phyloP scores from a whole-genome alignment of 2,888 invertebrate species.

The Taphrorychus bicolor region DNA sequence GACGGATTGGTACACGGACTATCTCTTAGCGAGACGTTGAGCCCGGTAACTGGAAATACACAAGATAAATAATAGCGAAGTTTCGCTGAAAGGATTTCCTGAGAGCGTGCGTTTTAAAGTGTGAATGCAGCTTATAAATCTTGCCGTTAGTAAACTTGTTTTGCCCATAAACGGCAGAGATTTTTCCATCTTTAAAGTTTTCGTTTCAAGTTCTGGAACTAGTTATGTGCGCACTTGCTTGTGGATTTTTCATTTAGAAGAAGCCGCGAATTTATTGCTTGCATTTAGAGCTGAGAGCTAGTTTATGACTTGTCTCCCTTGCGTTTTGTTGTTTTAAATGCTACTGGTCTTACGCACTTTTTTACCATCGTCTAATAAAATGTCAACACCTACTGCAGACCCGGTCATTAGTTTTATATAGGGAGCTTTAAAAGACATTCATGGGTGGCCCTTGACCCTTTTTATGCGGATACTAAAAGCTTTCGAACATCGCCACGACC shows the following conservation, averaged over 20 bases:
- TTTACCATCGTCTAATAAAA: neutral
- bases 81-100: neutral
- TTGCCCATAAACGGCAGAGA: neutral
- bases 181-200: neutral
- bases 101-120: neutral
- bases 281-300: no score
- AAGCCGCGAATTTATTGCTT: neutral
- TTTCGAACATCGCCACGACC: slow-evolving; percentile 14
- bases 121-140: neutral
- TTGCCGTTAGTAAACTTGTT: neutral
- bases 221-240: no score
- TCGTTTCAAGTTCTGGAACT: no score
- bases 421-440: slow-evolving; percentile 5
- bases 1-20: slow-evolving; percentile 19
- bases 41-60: neutral
- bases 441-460: slow-evolving; percentile 4
- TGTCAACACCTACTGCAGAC: neutral
- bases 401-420: slow-evolving; percentile 14
- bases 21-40: slow-evolving; percentile 5
- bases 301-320: no score
- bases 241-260: neutral
- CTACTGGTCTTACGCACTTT: no score
- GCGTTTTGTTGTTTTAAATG: no score
- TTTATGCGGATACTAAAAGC: slow-evolving; percentile 18
- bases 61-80: neutral